Percentiles rank a stretch among this genome's conserved stretches.
These are phyloP conservation scores for Lycodopsis pacificus DNA, from an alignment of 2,797 vertebrate species.

Conservation along the genomic window DNA sequence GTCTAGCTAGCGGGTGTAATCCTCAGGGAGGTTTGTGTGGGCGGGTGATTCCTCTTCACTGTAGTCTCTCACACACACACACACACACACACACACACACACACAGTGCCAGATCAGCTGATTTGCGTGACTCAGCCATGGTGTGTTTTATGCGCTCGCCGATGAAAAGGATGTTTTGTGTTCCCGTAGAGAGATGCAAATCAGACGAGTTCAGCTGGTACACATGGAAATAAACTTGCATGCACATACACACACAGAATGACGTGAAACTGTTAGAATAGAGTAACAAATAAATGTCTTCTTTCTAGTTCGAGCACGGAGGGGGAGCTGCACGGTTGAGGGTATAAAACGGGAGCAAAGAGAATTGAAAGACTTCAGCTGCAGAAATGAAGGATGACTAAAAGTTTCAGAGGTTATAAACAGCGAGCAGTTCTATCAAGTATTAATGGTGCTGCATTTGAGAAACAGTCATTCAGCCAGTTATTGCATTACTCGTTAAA, in stretches of 20 bases:
- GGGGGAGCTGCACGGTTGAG: background rate
- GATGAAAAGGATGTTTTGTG: conserved; percentile 58
- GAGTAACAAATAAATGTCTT: background rate
- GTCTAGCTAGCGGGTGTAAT: background rate
- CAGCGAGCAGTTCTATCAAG: accelerated
- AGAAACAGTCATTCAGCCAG: too few relatives aligned
- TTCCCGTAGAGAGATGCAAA: conserved; percentile 61
- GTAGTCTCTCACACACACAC: background rate
- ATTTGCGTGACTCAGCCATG: conserved; percentile 57
- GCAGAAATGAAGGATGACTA: background rate
- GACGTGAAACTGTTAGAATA: background rate
- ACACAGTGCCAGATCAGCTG: conserved; percentile 47
- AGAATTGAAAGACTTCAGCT: background rate
- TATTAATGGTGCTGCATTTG: background rate
- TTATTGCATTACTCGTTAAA: too few relatives aligned
- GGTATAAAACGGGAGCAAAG: background rate
- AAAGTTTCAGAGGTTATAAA: background rate
- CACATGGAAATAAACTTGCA: conserved; percentile 34
- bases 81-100: background rate
- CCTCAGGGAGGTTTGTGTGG: background rate
- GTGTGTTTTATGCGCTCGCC: conserved; percentile 38
- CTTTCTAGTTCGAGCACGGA: background rate
- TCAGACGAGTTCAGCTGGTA: conserved; percentile 22
- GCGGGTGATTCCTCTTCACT: background rate
- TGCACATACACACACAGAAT: background rate